These are phyloP conservation scores for Diplogasteroides magnus DNA, from an alignment of 1,140 invertebrate species.

Conservation along the genomic window DNA sequence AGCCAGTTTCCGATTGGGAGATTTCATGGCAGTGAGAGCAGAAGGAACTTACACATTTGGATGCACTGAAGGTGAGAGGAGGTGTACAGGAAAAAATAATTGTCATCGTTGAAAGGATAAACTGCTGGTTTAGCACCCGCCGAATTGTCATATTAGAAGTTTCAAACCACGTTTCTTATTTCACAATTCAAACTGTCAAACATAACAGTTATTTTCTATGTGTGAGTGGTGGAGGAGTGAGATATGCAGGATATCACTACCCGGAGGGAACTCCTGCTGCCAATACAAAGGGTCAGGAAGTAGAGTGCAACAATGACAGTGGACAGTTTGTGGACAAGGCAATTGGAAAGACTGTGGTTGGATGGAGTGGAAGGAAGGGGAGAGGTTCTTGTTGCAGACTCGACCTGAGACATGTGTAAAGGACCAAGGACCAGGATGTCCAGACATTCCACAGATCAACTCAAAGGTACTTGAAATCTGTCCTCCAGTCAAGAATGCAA, in stretches of 20 bases:
- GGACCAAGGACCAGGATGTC: background rate
- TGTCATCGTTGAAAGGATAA: too few relatives aligned
- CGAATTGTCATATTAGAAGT: too few relatives aligned
- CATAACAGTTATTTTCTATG: too few relatives aligned
- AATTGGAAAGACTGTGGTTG: background rate
- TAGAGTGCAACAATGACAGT: background rate
- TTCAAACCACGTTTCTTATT: too few relatives aligned
- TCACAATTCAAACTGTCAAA: too few relatives aligned
- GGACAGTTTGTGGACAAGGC: background rate
- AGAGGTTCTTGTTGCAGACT: too few relatives aligned
- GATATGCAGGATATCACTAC: background rate
- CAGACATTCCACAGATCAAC: background rate
- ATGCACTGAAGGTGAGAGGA: background rate
- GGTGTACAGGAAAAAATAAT: background rate
- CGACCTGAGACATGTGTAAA: background rate
- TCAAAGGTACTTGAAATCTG: background rate
- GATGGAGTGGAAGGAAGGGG: too few relatives aligned
- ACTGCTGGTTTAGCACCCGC: too few relatives aligned
- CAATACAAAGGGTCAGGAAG: background rate
- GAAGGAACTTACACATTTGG: background rate
- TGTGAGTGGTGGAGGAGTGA: too few relatives aligned
- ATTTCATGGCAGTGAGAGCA: background rate
- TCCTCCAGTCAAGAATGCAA: background rate
- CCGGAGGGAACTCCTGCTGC: background rate
- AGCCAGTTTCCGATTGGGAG: background rate